phyloP scores from a whole-genome alignment of 2,113 vertebrate species.

The Microcebus jonahi region DNA sequence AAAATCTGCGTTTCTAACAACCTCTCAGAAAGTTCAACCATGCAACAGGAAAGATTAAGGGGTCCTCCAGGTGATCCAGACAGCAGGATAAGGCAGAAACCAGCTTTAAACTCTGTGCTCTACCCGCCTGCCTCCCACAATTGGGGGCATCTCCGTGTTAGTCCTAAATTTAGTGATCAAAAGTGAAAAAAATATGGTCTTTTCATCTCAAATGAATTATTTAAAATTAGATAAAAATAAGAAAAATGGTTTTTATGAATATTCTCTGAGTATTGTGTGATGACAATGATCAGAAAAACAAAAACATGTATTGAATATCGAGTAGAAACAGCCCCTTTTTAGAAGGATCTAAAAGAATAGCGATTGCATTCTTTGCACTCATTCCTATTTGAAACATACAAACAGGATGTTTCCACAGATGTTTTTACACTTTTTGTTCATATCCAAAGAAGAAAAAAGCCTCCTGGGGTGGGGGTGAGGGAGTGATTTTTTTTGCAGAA shows the following conservation, averaged over 20 bases:
- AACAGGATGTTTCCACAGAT: not conserved
- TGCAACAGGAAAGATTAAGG: not conserved
- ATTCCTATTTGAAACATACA: fast-evolving
- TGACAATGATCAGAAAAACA: not conserved
- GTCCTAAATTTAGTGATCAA: not conserved
- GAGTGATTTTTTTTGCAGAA: not conserved
- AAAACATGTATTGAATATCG: fast-evolving
- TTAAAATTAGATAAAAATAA: not conserved
- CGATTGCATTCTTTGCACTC: fast-evolving
- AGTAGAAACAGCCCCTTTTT: fast-evolving
- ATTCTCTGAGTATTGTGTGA: not conserved
- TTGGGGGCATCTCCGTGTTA: not conserved
- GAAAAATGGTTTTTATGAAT: not conserved
- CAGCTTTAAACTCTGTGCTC: fast-evolving
- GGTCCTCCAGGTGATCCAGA: not conserved
- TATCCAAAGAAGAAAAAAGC: not conserved
- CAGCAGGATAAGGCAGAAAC: too few relatives aligned
- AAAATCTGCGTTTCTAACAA: not conserved
- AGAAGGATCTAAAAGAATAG: fast-evolving
- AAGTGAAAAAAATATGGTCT: not conserved
- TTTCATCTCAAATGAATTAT: not conserved
- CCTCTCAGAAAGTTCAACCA: not conserved
- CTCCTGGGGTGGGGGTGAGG: not conserved
- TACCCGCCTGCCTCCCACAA: fast-evolving
- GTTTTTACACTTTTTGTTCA: not conserved